Evolutionary conservation across 2,797 vertebrate species (phyloP).

Genomic region (Gambusia yucatana): DNA sequence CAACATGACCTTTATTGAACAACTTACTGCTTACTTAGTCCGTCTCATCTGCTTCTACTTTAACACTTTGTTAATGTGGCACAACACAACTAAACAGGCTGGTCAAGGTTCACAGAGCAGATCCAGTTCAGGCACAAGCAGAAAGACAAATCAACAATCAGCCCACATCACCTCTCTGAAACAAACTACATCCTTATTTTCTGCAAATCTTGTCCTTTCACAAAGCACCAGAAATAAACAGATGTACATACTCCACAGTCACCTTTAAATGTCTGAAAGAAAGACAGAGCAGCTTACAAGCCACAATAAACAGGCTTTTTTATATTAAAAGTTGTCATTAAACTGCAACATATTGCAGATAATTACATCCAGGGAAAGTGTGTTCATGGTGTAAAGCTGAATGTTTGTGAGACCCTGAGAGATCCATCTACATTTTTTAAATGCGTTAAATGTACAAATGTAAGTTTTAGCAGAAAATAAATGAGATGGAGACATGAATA

Average conservation of each 20-base stretch:
- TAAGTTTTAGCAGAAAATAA: slow-evolving; percentile 16
- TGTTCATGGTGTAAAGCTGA: slow-evolving; percentile 49
- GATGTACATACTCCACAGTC: slow-evolving; percentile 18
- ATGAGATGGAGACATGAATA: neutral
- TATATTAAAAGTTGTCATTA: slow-evolving; percentile 34
- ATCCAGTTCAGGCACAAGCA: slow-evolving; percentile 16
- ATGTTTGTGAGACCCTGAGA: slow-evolving; percentile 29
- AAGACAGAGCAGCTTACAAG: slow-evolving; percentile 24
- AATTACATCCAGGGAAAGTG: slow-evolving; percentile 46
- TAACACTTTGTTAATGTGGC: slow-evolving; percentile 31
- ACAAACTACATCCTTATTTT: slow-evolving; percentile 6
- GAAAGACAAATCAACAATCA: neutral
- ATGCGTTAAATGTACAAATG: slow-evolving; percentile 26
- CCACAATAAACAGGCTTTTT: slow-evolving; percentile 27
- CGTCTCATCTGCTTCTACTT: slow-evolving; percentile 65
- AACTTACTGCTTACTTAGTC: slow-evolving; percentile 15
- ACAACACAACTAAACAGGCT: slow-evolving; percentile 31
- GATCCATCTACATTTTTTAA: slow-evolving; percentile 32
- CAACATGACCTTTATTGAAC: slow-evolving; percentile 33
- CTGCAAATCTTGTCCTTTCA: slow-evolving; percentile 15
- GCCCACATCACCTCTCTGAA: slow-evolving; percentile 19
- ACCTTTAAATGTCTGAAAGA: slow-evolving; percentile 15
- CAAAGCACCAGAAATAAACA: slow-evolving; percentile 29
- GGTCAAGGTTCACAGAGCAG: slow-evolving; percentile 42
- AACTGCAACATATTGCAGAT: slow-evolving; percentile 29